These are phyloP conservation scores for Dolichallabes microphthalmus DNA, from an alignment of 2,113 vertebrate genomes.

Conservation along the genomic window DNA sequence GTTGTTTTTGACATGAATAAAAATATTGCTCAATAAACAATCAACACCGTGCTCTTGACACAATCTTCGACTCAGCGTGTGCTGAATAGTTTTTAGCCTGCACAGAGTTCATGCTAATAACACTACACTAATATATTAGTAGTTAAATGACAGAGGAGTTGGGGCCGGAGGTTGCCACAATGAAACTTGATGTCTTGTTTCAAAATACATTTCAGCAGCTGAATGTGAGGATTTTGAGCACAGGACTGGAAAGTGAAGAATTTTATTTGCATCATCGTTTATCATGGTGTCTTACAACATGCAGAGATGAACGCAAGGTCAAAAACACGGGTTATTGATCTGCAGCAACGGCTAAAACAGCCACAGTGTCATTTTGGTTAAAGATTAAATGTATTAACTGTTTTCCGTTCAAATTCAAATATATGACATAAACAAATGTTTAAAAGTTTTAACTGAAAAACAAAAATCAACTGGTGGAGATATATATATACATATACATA, in stretches of 20 bases:
- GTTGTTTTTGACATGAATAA: too few species aligned
- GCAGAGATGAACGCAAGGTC: not conserved
- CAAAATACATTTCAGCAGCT: not conserved
- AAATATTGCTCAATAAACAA: too few species aligned
- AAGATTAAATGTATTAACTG: too few species aligned
- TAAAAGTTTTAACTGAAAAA: not conserved
- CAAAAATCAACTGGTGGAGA: not conserved
- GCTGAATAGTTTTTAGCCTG: not conserved
- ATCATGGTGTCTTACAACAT: not conserved
- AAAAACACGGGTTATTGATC: not conserved
- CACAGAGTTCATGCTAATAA: not conserved
- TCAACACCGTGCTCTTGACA: too few species aligned
- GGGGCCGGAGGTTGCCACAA: not conserved
- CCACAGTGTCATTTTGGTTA: not conserved
- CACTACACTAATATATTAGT: not conserved
- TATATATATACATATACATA: not conserved
- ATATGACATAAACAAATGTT: not conserved
- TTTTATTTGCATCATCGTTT: not conserved
- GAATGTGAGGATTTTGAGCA: not conserved
- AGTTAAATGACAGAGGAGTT: not conserved
- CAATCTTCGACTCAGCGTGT: too few species aligned
- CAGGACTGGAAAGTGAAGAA: not conserved
- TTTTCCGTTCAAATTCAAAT: not conserved
- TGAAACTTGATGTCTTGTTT: not conserved
- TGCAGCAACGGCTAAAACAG: not conserved